Conservation (phyloP, 2,888 invertebrate genomes). For the Ethmia dodecea region DNA sequence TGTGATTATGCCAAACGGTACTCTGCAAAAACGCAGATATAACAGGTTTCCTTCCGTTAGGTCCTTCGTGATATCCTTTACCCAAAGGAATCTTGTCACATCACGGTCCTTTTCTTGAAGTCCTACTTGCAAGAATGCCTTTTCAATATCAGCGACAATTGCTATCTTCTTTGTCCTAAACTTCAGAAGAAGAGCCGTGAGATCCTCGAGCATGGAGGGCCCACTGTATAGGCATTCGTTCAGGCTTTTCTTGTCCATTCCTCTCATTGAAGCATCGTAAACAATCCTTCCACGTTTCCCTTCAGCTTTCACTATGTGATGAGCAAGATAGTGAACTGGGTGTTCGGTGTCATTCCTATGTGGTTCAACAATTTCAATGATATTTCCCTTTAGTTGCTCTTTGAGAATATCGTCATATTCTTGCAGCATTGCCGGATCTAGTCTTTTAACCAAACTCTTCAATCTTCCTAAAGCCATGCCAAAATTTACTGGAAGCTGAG, state of each 20-base stretch:
- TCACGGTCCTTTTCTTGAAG: conserved; percentile 12
- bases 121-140: conserved; percentile 15
- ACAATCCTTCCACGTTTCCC: conserved; percentile 7
- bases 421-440: conserved; percentile 1
- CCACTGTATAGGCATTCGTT: conserved; percentile 8
- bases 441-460: conserved; percentile 7
- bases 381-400: conserved; percentile 5
- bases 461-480: conserved; percentile 15
- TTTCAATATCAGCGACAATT: conserved; percentile 16
- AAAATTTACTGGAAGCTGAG: conserved; percentile 14
- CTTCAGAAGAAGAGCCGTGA: conserved; percentile 4
- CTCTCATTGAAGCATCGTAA: conserved; percentile 11
- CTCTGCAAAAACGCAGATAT: too few species aligned
- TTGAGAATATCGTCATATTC: conserved; percentile 10
- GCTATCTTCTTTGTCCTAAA: conserved; percentile 11
- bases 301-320: conserved; percentile 6
- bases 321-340: conserved; percentile 8
- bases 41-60: conserved; percentile 9
- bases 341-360: background rate
- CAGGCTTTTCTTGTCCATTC: conserved; percentile 2
- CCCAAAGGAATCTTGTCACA: conserved; percentile 17
- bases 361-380: conserved; percentile 6
- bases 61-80: conserved; percentile 4
- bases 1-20: conserved; percentile 15
- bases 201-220: conserved; percentile 2